Conservation (phyloP, 1,140 invertebrate genomes). For the Drosophila watanabei region DNA sequence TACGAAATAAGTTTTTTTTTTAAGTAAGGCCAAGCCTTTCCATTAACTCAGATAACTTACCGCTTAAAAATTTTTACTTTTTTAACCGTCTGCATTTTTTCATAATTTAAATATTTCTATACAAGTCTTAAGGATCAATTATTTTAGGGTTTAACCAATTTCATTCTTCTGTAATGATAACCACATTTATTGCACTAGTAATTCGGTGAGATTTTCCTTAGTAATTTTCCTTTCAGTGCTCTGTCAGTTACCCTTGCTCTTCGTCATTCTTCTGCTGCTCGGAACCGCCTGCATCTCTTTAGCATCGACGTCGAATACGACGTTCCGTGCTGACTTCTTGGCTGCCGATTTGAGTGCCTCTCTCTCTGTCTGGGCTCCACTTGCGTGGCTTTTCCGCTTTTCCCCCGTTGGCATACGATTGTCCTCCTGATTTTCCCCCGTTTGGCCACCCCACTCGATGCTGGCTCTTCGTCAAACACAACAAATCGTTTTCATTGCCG, state of each 20-base stretch:
- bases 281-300: slow-evolving; percentile 72
- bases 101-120: too few relatives aligned
- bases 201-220: neutral
- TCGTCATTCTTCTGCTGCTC: slow-evolving; percentile 15
- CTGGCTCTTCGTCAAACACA: slow-evolving; percentile 67
- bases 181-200: neutral
- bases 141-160: too few relatives aligned
- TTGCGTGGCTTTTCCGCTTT: slow-evolving; percentile 18
- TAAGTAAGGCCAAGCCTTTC: too few relatives aligned
- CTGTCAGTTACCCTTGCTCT: neutral
- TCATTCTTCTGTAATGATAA: neutral
- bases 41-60: too few relatives aligned
- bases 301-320: slow-evolving; percentile 57
- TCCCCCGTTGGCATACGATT: neutral
- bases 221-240: neutral
- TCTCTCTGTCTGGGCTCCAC: slow-evolving; percentile 44
- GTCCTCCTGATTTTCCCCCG: slow-evolving; percentile 1
- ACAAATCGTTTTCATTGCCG: slow-evolving; percentile 78
- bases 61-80: too few relatives aligned
- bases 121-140: too few relatives aligned
- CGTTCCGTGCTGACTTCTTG: slow-evolving; percentile 68
- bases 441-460: neutral
- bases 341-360: slow-evolving; percentile 57
- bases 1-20: too few relatives aligned
- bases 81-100: too few relatives aligned